phyloP scores from a whole-genome alignment of 2,888 invertebrate species.

The Mesorhabditis belari region DNA sequence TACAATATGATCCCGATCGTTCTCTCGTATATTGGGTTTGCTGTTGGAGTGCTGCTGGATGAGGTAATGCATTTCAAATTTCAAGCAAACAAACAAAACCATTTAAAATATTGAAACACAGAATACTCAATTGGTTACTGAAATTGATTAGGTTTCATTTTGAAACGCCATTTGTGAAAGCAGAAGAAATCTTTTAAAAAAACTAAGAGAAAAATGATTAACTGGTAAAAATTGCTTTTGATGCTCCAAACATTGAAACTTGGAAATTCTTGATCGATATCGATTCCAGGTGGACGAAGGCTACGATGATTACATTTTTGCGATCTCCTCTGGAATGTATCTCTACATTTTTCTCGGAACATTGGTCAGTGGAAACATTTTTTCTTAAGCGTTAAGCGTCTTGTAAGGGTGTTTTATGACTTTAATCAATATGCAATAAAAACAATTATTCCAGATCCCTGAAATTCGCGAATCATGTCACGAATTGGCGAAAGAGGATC shows the following conservation, averaged over 20 bases:
- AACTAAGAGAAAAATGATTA: too few relatives aligned
- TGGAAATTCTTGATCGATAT: background rate
- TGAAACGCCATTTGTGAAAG: too few relatives aligned
- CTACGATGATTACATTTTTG: constrained; percentile 46
- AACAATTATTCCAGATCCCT: too few relatives aligned
- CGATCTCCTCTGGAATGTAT: constrained; percentile 49
- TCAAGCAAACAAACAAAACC: too few relatives aligned
- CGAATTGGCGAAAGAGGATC: constrained; percentile 35
- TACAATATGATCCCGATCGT: constrained; percentile 44
- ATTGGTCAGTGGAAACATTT: constrained; percentile 28
- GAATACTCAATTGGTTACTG: too few relatives aligned
- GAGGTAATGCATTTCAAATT: constrained; percentile 1
- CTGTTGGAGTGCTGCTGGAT: constrained; percentile 40
- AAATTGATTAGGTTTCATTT: too few relatives aligned
- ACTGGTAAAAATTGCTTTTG: too few relatives aligned
- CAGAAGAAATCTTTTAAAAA: too few relatives aligned
- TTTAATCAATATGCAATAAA: too few relatives aligned
- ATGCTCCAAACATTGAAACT: too few relatives aligned
- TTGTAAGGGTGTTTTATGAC: background rate
- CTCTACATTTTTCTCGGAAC: constrained; percentile 50
- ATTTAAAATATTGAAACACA: too few relatives aligned
- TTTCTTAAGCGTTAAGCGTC: background rate
- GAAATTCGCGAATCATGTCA: constrained; percentile 47
- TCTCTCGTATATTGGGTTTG: constrained; percentile 41
- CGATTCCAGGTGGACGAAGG: constrained; percentile 33